Evolutionary conservation across 2,113 vertebrate species (phyloP).

Genomic region (Murina feae): DNA sequence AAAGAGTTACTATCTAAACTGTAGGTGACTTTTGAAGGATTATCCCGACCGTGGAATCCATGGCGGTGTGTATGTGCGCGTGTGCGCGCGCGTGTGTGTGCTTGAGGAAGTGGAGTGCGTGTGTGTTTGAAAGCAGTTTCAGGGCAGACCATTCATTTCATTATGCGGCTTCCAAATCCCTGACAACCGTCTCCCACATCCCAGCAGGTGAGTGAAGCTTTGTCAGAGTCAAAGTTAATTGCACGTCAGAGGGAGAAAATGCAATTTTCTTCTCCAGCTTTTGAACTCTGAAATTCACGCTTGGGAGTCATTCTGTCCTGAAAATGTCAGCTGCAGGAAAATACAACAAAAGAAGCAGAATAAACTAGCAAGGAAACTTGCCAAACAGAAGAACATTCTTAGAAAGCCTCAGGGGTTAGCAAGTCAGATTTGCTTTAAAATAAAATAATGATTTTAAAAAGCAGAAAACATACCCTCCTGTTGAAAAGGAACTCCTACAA

Average conservation of each 20-base stretch:
- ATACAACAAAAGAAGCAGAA: constrained; percentile 26
- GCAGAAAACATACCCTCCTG: background rate
- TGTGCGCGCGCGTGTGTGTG: background rate
- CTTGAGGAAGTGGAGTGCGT: background rate
- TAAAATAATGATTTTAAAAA: background rate
- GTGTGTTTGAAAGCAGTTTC: background rate
- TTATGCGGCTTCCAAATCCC: background rate
- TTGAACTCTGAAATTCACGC: constrained; percentile 53
- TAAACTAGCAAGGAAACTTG: constrained; percentile 27
- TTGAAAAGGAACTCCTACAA: background rate
- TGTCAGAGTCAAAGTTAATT: constrained; percentile 61
- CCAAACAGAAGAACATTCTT: constrained; percentile 50
- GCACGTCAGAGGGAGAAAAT: constrained; percentile 36
- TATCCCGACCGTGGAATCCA: background rate
- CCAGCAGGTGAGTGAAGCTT: background rate
- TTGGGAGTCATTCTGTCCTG: constrained; percentile 42
- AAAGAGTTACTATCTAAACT: background rate
- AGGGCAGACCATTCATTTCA: background rate
- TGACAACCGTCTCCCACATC: background rate
- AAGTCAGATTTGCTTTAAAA: constrained; percentile 22
- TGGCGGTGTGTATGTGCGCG: background rate
- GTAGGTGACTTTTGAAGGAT: background rate
- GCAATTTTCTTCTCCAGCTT: constrained; percentile 49
- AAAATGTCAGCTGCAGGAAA: constrained; percentile 54
- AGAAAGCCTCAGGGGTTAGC: constrained; percentile 47